Conservation (phyloP, 2,113 vertebrate genomes). For the Sebastes fasciatus region DNA sequence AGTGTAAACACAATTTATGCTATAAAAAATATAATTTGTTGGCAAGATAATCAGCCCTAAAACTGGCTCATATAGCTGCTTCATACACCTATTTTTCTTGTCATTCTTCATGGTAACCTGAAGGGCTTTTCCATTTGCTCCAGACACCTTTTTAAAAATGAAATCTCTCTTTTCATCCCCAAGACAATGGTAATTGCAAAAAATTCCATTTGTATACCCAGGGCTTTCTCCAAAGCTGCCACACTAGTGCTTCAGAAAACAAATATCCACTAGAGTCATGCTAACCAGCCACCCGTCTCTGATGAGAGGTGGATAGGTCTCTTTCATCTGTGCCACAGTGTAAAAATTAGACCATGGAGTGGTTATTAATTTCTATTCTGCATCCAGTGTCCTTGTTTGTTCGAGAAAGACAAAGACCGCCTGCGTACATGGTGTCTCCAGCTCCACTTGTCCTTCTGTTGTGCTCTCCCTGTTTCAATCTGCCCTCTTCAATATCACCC, state of each 20-base stretch:
- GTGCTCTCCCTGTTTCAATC: conserved; percentile 37
- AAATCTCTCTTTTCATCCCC: conserved; percentile 47
- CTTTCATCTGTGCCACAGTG: conserved; percentile 64
- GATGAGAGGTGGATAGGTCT: conserved; percentile 70
- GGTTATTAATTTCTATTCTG: conserved; percentile 75
- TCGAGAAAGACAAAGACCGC: conserved; percentile 77
- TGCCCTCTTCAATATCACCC: conserved; percentile 65
- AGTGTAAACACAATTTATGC: not conserved
- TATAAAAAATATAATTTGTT: not conserved
- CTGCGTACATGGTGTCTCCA: conserved; percentile 46
- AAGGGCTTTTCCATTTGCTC: conserved; percentile 55
- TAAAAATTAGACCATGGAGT: conserved; percentile 65
- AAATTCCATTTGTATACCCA: conserved; percentile 47
- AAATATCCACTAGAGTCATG: conserved; percentile 60
- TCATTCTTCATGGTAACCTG: conserved; percentile 27
- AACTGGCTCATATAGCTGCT: not conserved
- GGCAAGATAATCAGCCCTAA: not conserved
- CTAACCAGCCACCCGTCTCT: conserved; percentile 55
- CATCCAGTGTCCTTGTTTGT: conserved; percentile 78
- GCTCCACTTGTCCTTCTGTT: conserved; percentile 44
- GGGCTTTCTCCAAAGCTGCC: conserved; percentile 47
- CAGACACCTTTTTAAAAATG: conserved; percentile 62
- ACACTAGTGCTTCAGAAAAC: conserved; percentile 54
- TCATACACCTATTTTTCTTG: not conserved
- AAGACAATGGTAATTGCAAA: conserved; percentile 55